Base-by-base conservation (phyloP, 2,113 vertebrate genomes). In the Myrmecobius fasciatus region DNA sequence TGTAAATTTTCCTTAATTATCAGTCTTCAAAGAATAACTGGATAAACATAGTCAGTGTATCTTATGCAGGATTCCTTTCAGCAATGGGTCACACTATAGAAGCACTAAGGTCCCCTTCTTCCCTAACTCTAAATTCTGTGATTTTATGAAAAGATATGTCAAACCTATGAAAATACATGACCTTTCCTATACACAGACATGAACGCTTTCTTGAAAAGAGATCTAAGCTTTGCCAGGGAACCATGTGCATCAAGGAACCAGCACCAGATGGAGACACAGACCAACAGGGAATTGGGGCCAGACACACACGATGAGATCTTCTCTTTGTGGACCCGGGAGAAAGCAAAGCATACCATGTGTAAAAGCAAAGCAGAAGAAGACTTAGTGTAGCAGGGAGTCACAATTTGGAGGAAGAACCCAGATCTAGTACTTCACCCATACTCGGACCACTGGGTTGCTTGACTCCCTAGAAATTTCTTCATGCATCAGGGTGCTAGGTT, bases 221-320 rank as follows among this genome's bases (percentile, higher is more conserved):
- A 1, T 20, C 17, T 24, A 43, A 83, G 36, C 67, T n/a, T 83
- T 83, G 67, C 67, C 67, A 43, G 67, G 36, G 36, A 83, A 83
- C 67, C 67, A 83, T 43, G 67, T 83, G 67, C n/a, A 43, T 83
- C n/a, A 43, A 83, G 67, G 43, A 83, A n/a, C 36, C n/a, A 83
- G 67, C 67, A 83, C 67, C 67, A 83, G 67, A 83, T 83, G 67
- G 67, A 83, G 67, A 83, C 67, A 83, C 36, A 83, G 67, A 83
- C 67, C 67, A 43, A 43, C 67, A 83, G 67, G 67, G 67, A 83
- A 83, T 83, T 83, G 67, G n/a, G n/a, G 67, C 67, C 67, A 83
- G 67, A 83, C 67, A 83, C n/a, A 83, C 20, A 83, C 24, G 11
- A 20, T 43, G 43, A 83, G n/a, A 43, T 43, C n/a, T 75, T 67